Base-by-base conservation (phyloP, 2,797 vertebrate species). In the Pantherophis alleghaniensis region DNA sequence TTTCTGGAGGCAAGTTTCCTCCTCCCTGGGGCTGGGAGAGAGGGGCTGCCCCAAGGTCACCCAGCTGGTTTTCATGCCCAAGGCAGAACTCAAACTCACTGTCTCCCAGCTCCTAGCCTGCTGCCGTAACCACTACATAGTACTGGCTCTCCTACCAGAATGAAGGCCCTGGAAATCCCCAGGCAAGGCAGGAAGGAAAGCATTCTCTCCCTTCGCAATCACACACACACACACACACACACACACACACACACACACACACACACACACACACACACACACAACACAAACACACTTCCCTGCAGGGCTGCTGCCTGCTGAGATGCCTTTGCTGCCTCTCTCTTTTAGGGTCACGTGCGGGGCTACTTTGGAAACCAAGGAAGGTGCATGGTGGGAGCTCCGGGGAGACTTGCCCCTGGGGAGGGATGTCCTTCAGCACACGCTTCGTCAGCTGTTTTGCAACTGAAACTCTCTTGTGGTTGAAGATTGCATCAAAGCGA, bases 351-450 rank as follows among this genome's bases (percentile, higher is more conserved):
- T 20, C 28, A n/a, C 18, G 9, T 57, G 20, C 37, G 3, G 1
- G 20, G 63, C 51, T 90, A 22, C 63, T 37, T 11, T 28, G 26
- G 47, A 53, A 18, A 28, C 28, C 47, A 55, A 74, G 66, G 28
- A 53, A 55, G 16, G 16, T 59, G 10, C 4, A 5, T 2, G 1
- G 59, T n/a, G 42, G 59, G 37, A 20, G 22, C 7, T 91, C 18
- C 51, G 42, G n/a, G 32, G 24, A 55, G 56, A 24, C 6, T 6
- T 9, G 2, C 1, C 24, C 0, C 26, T 2, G 55, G 37, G 47
- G 5, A 0, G 10, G 5, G 13, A 28, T 5, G 0, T 42, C 59
- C 47, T 28, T 28, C 2, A n/a, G 47, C 4, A 2, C 20, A 5
- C 2, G 37, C 63, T 63, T 74, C 20, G 5, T 12, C 47, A 47